A percentile compares a stretch with the other conserved stretches of the same genome.
Evolutionary conservation across 2,888 invertebrate genomes (phyloP).

Genomic region (Drosophila melanosoma): DNA sequence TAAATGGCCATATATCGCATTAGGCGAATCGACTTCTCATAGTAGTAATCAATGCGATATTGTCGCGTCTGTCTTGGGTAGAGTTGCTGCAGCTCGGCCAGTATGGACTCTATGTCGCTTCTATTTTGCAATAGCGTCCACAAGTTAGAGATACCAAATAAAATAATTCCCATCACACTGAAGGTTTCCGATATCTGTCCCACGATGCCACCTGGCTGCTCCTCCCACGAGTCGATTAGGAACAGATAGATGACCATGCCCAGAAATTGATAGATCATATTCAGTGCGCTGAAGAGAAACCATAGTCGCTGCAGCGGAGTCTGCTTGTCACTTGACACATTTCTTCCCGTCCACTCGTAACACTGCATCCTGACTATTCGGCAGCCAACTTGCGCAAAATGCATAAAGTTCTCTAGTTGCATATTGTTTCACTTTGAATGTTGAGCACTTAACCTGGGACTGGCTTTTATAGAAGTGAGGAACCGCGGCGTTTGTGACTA

Average conservation of each 20-base stretch:
- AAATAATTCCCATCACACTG: slow-evolving; percentile 64
- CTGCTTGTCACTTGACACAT: not conserved
- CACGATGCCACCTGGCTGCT: slow-evolving; percentile 38
- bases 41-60: slow-evolving; percentile 62
- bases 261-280: slow-evolving; percentile 70
- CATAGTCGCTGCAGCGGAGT: slow-evolving; percentile 24
- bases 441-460: accelerated
- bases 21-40: slow-evolving; percentile 42
- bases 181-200: slow-evolving; percentile 61
- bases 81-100: slow-evolving; percentile 48
- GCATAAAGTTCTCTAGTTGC: slow-evolving; percentile 70
- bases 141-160: slow-evolving; percentile 70
- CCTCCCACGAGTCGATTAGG: slow-evolving; percentile 17
- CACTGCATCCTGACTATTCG: slow-evolving; percentile 54
- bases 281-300: slow-evolving; percentile 59
- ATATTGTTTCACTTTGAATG: slow-evolving; percentile 28
- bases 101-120: slow-evolving; percentile 55
- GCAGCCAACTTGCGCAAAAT: slow-evolving; percentile 72
- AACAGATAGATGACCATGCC: slow-evolving; percentile 68
- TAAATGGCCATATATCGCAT: slow-evolving; percentile 66
- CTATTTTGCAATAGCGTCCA: slow-evolving; percentile 59
- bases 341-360: slow-evolving; percentile 57
- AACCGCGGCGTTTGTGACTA: slow-evolving; percentile 8
- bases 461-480: slow-evolving; percentile 31
- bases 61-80: slow-evolving; percentile 1